Base-by-base conservation (phyloP, 2,888 invertebrate species). In the Sphecodes monilicornis region DNA sequence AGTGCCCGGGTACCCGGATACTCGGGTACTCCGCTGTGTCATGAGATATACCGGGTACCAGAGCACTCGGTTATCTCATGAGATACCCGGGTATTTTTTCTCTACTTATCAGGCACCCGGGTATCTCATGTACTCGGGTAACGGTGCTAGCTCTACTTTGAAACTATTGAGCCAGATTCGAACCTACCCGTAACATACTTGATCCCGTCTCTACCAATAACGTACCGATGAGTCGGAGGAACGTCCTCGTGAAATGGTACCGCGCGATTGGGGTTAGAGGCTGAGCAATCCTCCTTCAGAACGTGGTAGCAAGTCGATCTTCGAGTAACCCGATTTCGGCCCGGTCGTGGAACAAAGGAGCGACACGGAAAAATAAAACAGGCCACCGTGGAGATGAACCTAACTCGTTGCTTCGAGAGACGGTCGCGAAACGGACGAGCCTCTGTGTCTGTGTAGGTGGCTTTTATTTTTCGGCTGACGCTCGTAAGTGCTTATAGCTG, bases 401-500 rank as follows among this genome's bases (percentile, higher is more conserved):
- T 29, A 16, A 50, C 50, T n/a, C 57, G 57, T 26, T 16, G 32
- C 18, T 64, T 32, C 18, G 32, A 64, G 64, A 64, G 64, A 64
- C 64, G 29, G 32, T 32, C 64, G 32, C 16, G 32, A 32, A 29
- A 32, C 64, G 64, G 32, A 6, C 64, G 64, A 29, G 32, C 18
- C 32, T 32, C 18, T 32, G 18, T 8, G 64, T 18, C 29, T 22
- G 64, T 32, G 64, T 64, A 18, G 64, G 64, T 32, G 64, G 64
- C 64, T 64, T 64, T 64, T 64, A 64, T 64, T 64, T 64, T 64
- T 64, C 64, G 64, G 64, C 64, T 64, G 64, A 64, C 64, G 46
- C 46, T 71, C 50, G 46, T 29, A 22, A 46, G 46, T 71, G 29
- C 46, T 43, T 64, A 64, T 64, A 64, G 64, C 32, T 64, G 64